Conservation (phyloP, 1,140 invertebrate genomes). For the Metaphire vulgaris region DNA sequence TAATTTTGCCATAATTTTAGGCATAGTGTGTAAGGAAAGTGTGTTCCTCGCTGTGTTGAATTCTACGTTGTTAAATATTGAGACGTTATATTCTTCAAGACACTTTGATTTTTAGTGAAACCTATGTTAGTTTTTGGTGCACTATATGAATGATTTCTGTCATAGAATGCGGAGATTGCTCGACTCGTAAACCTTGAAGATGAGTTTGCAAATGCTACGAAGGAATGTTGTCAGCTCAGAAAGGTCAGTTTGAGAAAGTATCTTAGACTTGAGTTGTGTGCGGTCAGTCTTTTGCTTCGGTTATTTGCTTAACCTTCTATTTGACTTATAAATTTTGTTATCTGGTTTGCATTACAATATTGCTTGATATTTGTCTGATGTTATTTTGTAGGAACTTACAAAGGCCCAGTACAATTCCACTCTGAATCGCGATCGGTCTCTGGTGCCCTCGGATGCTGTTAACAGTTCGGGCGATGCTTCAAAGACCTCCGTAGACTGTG, state of each 20-base stretch:
- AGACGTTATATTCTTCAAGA: no score
- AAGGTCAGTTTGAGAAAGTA: slow-evolving; percentile 33
- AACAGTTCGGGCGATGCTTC: background rate
- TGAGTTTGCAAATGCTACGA: slow-evolving; percentile 37
- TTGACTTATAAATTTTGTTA: background rate
- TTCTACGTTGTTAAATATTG: no score
- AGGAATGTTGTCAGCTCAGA: slow-evolving; percentile 41
- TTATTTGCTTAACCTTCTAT: no score
- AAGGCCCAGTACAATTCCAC: slow-evolving; percentile 10
- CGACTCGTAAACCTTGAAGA: slow-evolving; percentile 34
- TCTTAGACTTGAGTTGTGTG: no score
- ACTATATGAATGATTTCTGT: no score
- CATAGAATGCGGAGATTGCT: slow-evolving; percentile 39
- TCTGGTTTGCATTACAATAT: background rate
- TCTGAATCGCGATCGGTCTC: background rate
- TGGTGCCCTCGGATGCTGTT: slow-evolving; percentile 7
- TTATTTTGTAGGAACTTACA: slow-evolving; percentile 19
- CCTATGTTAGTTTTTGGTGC: no score
- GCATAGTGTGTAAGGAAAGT: no score
- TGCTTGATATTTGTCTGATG: slow-evolving; percentile 1
- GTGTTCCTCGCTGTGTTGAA: no score
- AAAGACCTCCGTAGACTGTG: background rate
- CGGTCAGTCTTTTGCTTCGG: no score
- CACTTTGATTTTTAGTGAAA: no score
- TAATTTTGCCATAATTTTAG: background rate